Conservation (phyloP, 1,140 invertebrate genomes). For the Lucilia cuprina region DNA sequence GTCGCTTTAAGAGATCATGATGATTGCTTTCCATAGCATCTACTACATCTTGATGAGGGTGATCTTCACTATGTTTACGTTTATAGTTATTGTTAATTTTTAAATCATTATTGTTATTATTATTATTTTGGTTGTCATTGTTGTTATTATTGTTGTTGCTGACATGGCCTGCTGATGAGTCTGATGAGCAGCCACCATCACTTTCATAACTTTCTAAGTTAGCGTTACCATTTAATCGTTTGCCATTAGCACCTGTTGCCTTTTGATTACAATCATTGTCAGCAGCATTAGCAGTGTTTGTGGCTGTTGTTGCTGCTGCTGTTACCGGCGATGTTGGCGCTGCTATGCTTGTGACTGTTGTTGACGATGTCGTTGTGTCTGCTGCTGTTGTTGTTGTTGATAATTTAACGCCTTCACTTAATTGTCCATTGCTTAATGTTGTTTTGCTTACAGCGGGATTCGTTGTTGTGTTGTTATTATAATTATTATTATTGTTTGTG, state of each 20-base stretch:
- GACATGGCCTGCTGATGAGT: slow-evolving; percentile 52
- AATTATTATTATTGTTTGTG: slow-evolving; percentile 35
- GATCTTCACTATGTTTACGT: slow-evolving; percentile 50
- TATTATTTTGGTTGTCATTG: slow-evolving; percentile 38
- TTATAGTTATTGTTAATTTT: slow-evolving; percentile 44
- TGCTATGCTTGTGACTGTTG: slow-evolving; percentile 47
- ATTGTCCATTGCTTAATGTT: slow-evolving; percentile 40
- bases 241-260: slow-evolving; percentile 41
- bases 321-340: slow-evolving; percentile 62
- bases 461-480: slow-evolving; percentile 41
- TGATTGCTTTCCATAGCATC: background rate
- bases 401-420: slow-evolving; percentile 63
- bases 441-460: slow-evolving; percentile 62
- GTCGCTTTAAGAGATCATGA: slow-evolving; percentile 7
- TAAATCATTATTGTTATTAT: slow-evolving; percentile 42
- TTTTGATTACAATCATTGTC: background rate
- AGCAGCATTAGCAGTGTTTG: background rate
- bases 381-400: slow-evolving; percentile 52
- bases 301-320: slow-evolving; percentile 58
- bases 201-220: slow-evolving; percentile 57
- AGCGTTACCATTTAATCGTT: slow-evolving; percentile 38
- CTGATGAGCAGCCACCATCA: slow-evolving; percentile 60
- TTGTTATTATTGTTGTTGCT: slow-evolving; percentile 46
- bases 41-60: slow-evolving; percentile 14
- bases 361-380: slow-evolving; percentile 65